Evolutionary conservation across 2,888 invertebrate species (phyloP), one percentile per base, ranked within the genome.

Genomic region (Lasioglossum vierecki): DNA sequence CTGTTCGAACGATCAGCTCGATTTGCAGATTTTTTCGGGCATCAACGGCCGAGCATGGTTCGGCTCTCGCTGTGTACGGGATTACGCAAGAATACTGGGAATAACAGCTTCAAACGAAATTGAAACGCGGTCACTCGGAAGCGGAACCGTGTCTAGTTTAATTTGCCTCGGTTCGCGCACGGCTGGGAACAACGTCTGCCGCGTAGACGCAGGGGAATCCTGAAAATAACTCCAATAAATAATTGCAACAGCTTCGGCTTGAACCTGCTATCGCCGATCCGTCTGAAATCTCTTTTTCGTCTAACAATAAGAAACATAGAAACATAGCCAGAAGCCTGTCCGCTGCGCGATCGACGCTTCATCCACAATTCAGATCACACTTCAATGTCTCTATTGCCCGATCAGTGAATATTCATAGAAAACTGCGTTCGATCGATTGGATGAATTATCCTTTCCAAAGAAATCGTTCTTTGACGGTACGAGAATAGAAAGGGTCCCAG

Each of bases 141-240:
- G 57, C 35, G 77, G 41, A 80, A 70, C 66, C 76, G 73, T 70
- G 74, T 79, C 76, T 75, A 53, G 77, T 79, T 87, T 78, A 86
- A 83, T 84, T 84, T 76, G 79, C 60, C 74, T 22, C 41, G 73
- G 71, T 71, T 80, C 46, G 76, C 18, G 74, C 68, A 44, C 26
- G 30, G 26, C 73, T 26, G 77, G 22, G 71, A 85, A 82, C 79
- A 41, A 73, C 60, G 76, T 35, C 49, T 35, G 76, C n/a, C 35
- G 46, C 71, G 82, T 70, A 78, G 60, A 80, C 63, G 73, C 71
- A 60, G 60, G 26, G 18, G 30, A 73, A 75, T 75, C 66, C 35
- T 9, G 26, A 78, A 57, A n/a, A n/a, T n/a, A n/a, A n/a, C n/a
- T n/a, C n/a, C n/a, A n/a, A n/a, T n/a, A n/a, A n/a, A 85, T 80